Evolutionary conservation across 1,140 invertebrate species (phyloP), one percentile per base, ranked within the genome.

Genomic region (Aphaenogaster rudis): DNA sequence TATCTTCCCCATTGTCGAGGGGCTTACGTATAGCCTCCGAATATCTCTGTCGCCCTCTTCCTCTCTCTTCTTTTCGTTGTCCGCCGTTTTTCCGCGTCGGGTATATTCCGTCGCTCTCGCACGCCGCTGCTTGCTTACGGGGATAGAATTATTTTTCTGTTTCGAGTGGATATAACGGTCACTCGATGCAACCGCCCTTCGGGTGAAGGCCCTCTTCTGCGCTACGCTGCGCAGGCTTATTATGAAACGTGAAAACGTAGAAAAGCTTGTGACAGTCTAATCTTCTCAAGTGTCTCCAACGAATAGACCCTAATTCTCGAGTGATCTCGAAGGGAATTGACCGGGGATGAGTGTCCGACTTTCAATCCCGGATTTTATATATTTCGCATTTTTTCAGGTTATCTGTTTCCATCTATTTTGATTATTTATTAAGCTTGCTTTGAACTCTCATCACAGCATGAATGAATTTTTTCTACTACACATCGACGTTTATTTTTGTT

Each of bases 1-100:
- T 95, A 95, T 95, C 94, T 93, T 94, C 94, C 93, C 94, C 91
- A 94, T 95, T 95, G 94, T 95, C 90, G 90, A 94, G 94, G 91
- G 93, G 92, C 94, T 95, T 93, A 94, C 89, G 90, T 90, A 69
- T 69, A 88, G 88, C 92, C 76, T 78, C 66, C 64, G 11, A 4
- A 52, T 86, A 61, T 85, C 61, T 84, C 59, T 67, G 21, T 86
- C 72, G 45, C 50, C 84, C 77, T 86, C 64, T 84, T 42, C n/a
- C 13, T 82, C 17, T 64, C 28, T 45, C 78, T 86, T 82, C 39
- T 66, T 85, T 74, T 48, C 59, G 33, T n/a, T 59, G 39, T 79
- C 61, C 42, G 66, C 33, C 57, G 33, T 50, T 63, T 63, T 86
- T 79, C 74, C 69, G 52, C 61, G 8, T 59, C 59, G n/a, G 36